Evolutionary conservation across 2,797 vertebrate species (phyloP).

Genomic region (Crocodylus rhombifer): DNA sequence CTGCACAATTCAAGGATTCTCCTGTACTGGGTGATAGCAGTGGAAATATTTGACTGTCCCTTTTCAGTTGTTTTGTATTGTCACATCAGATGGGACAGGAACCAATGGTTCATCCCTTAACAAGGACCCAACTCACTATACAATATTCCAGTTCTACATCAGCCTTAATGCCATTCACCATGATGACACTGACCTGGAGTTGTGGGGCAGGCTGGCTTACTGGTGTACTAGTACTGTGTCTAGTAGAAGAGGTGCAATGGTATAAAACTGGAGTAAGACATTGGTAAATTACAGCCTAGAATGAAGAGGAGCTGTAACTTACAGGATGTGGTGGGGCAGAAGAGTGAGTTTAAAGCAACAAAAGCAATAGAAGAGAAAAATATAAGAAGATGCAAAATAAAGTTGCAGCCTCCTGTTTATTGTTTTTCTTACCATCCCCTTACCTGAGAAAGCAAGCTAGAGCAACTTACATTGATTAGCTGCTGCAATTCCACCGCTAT

Average conservation of each 20-base stretch:
- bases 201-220: not conserved
- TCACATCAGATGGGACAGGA: not conserved
- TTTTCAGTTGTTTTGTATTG: not conserved
- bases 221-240: not conserved
- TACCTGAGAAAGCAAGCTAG: not conserved
- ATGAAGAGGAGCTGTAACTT: not conserved
- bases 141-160: not conserved
- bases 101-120: not conserved
- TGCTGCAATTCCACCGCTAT: not conserved
- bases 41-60: not conserved
- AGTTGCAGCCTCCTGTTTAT: not conserved
- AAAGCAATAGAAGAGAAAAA: not conserved
- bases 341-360: not conserved
- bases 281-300: not conserved
- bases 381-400: not conserved
- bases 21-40: not conserved
- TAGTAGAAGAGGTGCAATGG: not conserved
- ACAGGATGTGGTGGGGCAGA: not conserved
- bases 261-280: not conserved
- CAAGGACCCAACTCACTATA: not conserved
- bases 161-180: not conserved
- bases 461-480: not conserved
- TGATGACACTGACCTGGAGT: not conserved
- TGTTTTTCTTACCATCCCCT: not conserved
- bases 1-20: not conserved